Base-by-base conservation (phyloP, 2,113 vertebrate species). In the Chloroceryle aenea region DNA sequence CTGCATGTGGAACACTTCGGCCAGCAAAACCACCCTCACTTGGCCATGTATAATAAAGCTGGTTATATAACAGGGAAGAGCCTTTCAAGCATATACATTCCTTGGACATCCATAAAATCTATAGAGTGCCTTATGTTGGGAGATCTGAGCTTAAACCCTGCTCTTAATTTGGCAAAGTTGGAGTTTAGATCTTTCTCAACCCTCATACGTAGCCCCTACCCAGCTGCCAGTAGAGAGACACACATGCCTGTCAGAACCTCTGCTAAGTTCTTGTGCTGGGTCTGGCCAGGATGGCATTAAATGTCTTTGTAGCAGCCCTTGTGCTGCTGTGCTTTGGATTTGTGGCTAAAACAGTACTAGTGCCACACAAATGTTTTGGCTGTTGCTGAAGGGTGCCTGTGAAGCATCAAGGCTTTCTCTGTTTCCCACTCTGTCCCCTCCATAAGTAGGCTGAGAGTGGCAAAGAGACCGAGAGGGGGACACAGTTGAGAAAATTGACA, bases 181-280 rank as follows among this genome's bases (percentile, higher is more conserved):
- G 43, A 73, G 19, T 16, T 8, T 80, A 17, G 2, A 11, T 61
- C 26, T 10, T 87, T 67, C 52, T 75, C 34, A 84, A 40, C 7
- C 32, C 32, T 69, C 18, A 6, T 11, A 14, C 17, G 4, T 4
- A 32, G 23, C 50, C 22, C 64, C 34, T 26, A 55, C 8, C 25
- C 40, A 48, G 32, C 19, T 26, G 20, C 43, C 22, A 18, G 23
- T 32, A 26, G 21, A 56, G 13, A 69, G 3, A 19, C 23, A 64
- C 17, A 9, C 0, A 1, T 7, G 18, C 12, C 18, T 8, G 1
- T 5, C 18, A 26, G 10, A 80, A 64, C 36, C 26, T 42, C 16
- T 72, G 50, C 52, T 42, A n/a, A 32, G 20, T 74, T 74, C 55
- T 62, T 40, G 7, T 47, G 2, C 36, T 48, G 17, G 12, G 4